phyloP scores from a whole-genome alignment of 2,113 vertebrate genomes.

The Salvelinus sp. region DNA sequence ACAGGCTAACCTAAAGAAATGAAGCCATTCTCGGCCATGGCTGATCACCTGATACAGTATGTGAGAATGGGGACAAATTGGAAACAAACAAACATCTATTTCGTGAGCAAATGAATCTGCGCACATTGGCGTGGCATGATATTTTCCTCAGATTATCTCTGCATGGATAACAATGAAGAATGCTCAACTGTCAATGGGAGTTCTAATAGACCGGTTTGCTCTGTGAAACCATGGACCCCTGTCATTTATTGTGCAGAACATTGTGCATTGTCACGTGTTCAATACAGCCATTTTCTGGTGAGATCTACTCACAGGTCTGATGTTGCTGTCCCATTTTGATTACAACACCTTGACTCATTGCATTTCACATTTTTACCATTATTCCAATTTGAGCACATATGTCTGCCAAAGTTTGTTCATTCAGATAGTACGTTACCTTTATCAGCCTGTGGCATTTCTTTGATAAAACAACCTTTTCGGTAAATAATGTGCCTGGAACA shows the following conservation, averaged over 20 bases:
- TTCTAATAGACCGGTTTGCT: constrained; percentile 5
- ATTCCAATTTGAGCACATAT: too few species aligned
- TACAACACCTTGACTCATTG: background rate
- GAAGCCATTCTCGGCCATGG: background rate
- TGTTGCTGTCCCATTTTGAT: background rate
- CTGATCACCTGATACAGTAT: too few species aligned
- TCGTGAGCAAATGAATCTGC: background rate
- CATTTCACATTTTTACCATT: background rate
- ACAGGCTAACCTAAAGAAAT: background rate
- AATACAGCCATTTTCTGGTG: background rate
- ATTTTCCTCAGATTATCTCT: constrained; percentile 21
- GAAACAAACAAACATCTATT: background rate
- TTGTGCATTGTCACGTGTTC: background rate
- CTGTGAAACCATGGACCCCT: background rate
- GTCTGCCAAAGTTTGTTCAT: too few species aligned
- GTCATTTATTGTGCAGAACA: background rate
- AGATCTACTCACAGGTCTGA: background rate
- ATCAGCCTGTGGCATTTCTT: background rate
- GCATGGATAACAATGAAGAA: constrained; percentile 27
- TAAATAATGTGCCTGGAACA: constrained; percentile 19
- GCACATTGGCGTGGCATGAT: background rate
- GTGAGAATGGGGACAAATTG: constrained; percentile 20
- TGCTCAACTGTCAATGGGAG: constrained; percentile 29
- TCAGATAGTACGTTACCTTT: background rate
- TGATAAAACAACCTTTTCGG: background rate